Percentiles rank a stretch among this genome's conserved stretches.
phyloP scores from a whole-genome alignment of 2,797 vertebrate genomes.

The Phoxinus dragarum region DNA sequence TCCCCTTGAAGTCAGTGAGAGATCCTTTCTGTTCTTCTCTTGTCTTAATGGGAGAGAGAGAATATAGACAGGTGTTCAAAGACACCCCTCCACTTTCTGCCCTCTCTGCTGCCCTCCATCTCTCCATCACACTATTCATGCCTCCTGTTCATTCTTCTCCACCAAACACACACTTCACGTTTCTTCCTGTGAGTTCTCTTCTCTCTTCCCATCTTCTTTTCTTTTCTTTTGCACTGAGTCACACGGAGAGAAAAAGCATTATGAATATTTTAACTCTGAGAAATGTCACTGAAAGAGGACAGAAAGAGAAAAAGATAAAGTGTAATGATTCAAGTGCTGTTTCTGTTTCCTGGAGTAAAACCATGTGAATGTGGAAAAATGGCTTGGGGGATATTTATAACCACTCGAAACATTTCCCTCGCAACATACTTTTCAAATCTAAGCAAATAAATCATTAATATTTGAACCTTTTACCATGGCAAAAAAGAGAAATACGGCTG shows the following conservation, averaged over 20 bases:
- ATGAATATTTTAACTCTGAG: slow-evolving; percentile 82
- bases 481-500: slow-evolving; percentile 29
- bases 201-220: slow-evolving; percentile 4
- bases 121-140: slow-evolving; percentile 18
- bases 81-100: slow-evolving; percentile 31
- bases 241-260: slow-evolving; percentile 72
- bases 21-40: slow-evolving; percentile 35
- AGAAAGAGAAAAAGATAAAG: slow-evolving; percentile 69
- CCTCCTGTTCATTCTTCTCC: slow-evolving; percentile 36
- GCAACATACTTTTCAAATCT: slow-evolving; percentile 77
- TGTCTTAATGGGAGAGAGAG: slow-evolving; percentile 17
- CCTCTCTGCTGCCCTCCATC: slow-evolving; percentile 40
- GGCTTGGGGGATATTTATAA: slow-evolving; percentile 68
- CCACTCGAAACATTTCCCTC: slow-evolving; percentile 64
- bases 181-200: slow-evolving; percentile 28
- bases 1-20: slow-evolving; percentile 50
- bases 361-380: slow-evolving; percentile 48
- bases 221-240: slow-evolving; percentile 5
- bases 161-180: slow-evolving; percentile 32
- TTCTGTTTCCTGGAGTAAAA: slow-evolving; percentile 61
- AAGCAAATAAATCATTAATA: slow-evolving; percentile 83
- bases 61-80: slow-evolving; percentile 52
- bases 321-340: slow-evolving; percentile 76
- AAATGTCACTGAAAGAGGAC: slow-evolving; percentile 74
- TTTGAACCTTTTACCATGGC: slow-evolving; percentile 71